Evolutionary conservation across 1,140 invertebrate genomes (phyloP).

Genomic region (Hydropsyche tenuis): DNA sequence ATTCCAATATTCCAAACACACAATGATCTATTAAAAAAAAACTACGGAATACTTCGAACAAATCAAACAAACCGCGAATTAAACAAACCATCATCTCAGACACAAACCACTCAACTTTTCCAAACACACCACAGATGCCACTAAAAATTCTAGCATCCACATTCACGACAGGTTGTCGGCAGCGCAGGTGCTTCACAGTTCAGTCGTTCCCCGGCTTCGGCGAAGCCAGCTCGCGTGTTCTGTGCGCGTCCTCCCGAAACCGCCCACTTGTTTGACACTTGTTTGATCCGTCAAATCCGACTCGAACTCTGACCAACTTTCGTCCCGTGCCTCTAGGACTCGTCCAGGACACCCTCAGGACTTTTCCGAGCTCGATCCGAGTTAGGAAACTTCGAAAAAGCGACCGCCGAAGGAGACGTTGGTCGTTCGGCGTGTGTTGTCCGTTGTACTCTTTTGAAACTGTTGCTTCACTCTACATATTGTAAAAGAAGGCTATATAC

Average conservation of each 20-base stretch:
- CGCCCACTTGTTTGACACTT: conserved; percentile 8
- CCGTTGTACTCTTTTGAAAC: no score
- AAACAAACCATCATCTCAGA: not conserved
- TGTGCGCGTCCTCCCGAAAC: not conserved
- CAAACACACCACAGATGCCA: not conserved
- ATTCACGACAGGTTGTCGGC: not conserved
- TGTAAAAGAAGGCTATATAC: no score
- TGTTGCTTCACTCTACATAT: no score
- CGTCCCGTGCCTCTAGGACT: no score
- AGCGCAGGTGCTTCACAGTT: conserved; percentile 16
- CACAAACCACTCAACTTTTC: not conserved
- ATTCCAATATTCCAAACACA: no score
- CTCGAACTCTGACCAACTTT: not conserved
- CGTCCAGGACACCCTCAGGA: no score
- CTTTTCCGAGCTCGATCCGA: no score
- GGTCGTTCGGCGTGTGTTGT: not conserved
- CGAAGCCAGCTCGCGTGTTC: not conserved
- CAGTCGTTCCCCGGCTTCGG: conserved; percentile 5
- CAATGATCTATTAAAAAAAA: no score
- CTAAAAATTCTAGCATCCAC: not conserved
- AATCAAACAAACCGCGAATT: not conserved
- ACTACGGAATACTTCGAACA: no score
- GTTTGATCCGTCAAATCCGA: not conserved
- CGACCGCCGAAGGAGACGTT: no score
- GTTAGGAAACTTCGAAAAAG: not conserved